These are phyloP conservation scores for Ferdinandea cuprea DNA, from an alignment of 2,888 invertebrate species.

Conservation along the genomic window DNA sequence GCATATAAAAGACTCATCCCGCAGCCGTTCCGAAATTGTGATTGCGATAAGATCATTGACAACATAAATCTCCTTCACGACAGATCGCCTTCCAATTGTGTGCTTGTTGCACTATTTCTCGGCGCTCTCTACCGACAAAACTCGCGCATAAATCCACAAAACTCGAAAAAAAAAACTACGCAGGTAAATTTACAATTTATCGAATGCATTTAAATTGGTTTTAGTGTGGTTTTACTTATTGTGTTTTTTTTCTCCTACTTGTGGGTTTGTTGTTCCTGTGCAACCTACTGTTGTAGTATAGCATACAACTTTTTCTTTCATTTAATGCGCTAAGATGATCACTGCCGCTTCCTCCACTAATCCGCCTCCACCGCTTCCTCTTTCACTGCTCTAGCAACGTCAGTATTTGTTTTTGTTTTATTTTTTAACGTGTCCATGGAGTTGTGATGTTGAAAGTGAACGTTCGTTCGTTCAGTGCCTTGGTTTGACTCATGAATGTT, in stretches of 20 bases:
- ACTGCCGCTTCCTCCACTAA: constrained; percentile 39
- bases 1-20: background rate
- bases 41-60: constrained; percentile 40
- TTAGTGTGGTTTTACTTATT: constrained; percentile 13
- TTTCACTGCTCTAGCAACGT: constrained; percentile 33
- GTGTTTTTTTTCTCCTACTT: background rate
- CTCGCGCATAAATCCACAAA: constrained; percentile 8
- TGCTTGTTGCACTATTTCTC: constrained; percentile 4
- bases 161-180: constrained; percentile 4
- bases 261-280: constrained; percentile 32
- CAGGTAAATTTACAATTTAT: constrained; percentile 45
- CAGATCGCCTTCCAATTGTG: constrained; percentile 32
- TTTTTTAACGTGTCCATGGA: constrained; percentile 31
- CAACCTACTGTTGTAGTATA: constrained; percentile 52
- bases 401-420: constrained; percentile 27
- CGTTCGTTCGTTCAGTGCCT: constrained; percentile 55
- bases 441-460: constrained; percentile 71
- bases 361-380: constrained; percentile 62
- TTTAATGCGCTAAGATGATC: constrained; percentile 57
- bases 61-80: constrained; percentile 43
- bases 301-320: constrained; percentile 67
- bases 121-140: background rate
- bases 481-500: constrained; percentile 50
- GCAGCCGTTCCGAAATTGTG: constrained; percentile 17
- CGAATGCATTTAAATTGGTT: constrained; percentile 60